Percentiles rank a stretch among this genome's conserved stretches.
Evolutionary conservation across 2,888 invertebrate species (phyloP).

Genomic region (Chloroclystis v-ata): DNA sequence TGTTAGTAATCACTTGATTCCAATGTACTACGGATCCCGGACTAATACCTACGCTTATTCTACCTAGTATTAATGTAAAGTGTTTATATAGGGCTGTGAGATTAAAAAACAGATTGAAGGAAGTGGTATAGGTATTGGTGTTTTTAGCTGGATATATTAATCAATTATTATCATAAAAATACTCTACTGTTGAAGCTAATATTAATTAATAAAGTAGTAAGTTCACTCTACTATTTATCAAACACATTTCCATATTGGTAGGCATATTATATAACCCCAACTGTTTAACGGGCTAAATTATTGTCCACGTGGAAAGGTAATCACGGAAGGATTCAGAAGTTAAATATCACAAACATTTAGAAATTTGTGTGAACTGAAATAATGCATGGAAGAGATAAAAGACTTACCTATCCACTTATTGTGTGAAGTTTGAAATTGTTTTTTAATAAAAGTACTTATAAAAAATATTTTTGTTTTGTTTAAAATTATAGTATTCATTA

Average conservation of each 20-base stretch:
- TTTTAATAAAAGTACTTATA: slow-evolving; percentile 58
- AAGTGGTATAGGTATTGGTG: slow-evolving; percentile 3
- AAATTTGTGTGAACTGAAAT: slow-evolving; percentile 36
- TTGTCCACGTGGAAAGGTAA: slow-evolving; percentile 4
- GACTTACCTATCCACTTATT: slow-evolving; percentile 72
- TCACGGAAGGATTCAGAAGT: slow-evolving; percentile 10
- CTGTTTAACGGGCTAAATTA: slow-evolving; percentile 7
- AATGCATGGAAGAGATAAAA: slow-evolving; percentile 63
- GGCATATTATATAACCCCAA: slow-evolving; percentile 5
- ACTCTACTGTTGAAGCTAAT: too few relatives aligned
- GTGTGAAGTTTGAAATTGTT: slow-evolving; percentile 56
- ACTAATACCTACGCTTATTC: too few relatives aligned
- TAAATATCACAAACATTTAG: slow-evolving; percentile 10
- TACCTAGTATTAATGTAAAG: slow-evolving; percentile 11
- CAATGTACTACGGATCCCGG: too few relatives aligned
- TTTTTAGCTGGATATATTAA: too few relatives aligned
- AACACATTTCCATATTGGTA: too few relatives aligned
- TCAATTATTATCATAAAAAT: too few relatives aligned
- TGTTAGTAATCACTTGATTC: too few relatives aligned
- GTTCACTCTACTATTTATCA: too few relatives aligned
- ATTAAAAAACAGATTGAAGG: slow-evolving; percentile 26
- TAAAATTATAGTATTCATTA: too few relatives aligned
- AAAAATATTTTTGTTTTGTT: too few relatives aligned
- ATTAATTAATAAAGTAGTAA: too few relatives aligned
- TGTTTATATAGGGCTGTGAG: slow-evolving; percentile 45